Evolutionary conservation across 1,140 invertebrate genomes (phyloP).

Genomic region (Trichogramma pretiosum): DNA sequence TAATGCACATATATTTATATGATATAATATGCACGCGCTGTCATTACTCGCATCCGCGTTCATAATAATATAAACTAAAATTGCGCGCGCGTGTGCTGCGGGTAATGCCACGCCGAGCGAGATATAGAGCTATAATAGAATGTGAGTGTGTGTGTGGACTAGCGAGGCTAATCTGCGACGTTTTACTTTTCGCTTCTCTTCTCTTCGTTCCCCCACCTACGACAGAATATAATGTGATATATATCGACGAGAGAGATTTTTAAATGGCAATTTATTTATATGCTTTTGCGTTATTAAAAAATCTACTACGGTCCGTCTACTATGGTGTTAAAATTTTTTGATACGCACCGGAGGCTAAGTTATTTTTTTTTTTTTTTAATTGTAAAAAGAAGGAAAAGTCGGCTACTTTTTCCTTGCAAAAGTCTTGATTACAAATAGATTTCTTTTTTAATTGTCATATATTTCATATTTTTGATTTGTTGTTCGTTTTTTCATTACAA

Average conservation of each 20-base stretch:
- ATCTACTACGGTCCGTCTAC: too few relatives aligned
- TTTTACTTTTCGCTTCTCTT: slow-evolving; percentile 3
- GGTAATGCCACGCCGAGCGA: too few relatives aligned
- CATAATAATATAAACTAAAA: too few relatives aligned
- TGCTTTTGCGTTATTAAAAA: neutral
- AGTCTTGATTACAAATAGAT: slow-evolving; percentile 11
- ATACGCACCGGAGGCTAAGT: slow-evolving; percentile 10
- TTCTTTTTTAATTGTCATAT: too few relatives aligned
- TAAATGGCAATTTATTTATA: neutral
- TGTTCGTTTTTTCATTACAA: slow-evolving; percentile 9
- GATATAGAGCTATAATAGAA: too few relatives aligned
- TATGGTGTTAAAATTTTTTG: too few relatives aligned
- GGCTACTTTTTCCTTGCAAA: slow-evolving; percentile 1
- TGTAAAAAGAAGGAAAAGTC: slow-evolving; percentile 10
- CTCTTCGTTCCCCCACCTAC: slow-evolving; percentile 1
- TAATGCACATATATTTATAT: too few relatives aligned
- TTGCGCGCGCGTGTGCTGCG: too few relatives aligned
- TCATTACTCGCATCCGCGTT: too few relatives aligned
- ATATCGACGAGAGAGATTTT: slow-evolving; percentile 13
- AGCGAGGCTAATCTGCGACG: slow-evolving; percentile 15
- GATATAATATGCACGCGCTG: too few relatives aligned
- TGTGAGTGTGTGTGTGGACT: slow-evolving; percentile 4
- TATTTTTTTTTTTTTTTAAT: neutral
- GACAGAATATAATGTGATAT: slow-evolving; percentile 13
- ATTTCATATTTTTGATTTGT: slow-evolving; percentile 8